Percentiles rank a stretch among this genome's conserved stretches.
These are phyloP conservation scores for Simalia tracyae DNA, from an alignment of 2,797 vertebrate species.

Conservation along the genomic window DNA sequence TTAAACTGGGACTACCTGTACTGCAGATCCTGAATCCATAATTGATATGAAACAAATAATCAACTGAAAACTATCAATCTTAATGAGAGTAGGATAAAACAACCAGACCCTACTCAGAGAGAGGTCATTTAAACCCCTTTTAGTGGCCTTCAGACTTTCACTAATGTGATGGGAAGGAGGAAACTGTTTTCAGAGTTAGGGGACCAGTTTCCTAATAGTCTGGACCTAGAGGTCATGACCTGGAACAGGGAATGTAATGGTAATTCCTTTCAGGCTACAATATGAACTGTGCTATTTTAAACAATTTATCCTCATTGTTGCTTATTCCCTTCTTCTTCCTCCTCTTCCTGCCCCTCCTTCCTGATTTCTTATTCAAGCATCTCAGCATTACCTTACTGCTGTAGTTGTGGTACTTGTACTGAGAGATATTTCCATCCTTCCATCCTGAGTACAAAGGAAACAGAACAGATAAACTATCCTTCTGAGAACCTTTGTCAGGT, in stretches of 20 bases:
- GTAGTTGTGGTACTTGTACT: neutral
- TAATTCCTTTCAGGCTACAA: neutral
- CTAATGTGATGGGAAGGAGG: neutral
- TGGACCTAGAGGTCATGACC: neutral
- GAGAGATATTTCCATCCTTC: slow-evolving; percentile 30
- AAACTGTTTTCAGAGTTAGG: neutral
- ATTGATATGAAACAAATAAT: neutral
- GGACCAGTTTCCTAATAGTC: neutral
- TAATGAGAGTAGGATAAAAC: neutral
- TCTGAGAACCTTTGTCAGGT: slow-evolving; percentile 58
- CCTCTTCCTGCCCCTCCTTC: neutral
- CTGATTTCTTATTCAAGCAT: neutral
- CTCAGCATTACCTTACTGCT: neutral
- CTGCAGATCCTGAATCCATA: neutral
- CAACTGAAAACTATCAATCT: neutral
- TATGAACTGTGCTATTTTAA: neutral
- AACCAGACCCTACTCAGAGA: neutral
- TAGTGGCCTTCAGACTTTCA: neutral
- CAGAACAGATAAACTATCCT: slow-evolving; percentile 36
- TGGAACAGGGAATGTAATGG: neutral
- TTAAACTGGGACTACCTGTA: neutral
- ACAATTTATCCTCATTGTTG: neutral
- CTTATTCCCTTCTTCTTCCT: neutral
- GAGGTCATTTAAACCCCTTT: neutral
- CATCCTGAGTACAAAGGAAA: slow-evolving; percentile 24